Evolutionary conservation across 1,140 invertebrate species (phyloP).

Genomic region (Temnothorax nylanderi): DNA sequence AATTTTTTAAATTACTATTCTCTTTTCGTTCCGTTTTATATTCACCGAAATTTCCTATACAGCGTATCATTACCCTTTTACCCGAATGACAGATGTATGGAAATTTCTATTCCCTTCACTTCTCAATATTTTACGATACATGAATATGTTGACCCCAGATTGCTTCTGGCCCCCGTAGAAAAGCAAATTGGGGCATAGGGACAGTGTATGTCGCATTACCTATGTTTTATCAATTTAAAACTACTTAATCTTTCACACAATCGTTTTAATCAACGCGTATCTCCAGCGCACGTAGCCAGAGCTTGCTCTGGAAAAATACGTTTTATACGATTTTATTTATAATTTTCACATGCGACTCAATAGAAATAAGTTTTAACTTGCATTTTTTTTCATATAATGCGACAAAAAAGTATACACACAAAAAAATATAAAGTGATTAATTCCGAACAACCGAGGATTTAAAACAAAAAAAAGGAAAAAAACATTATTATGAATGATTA

Average conservation of each 20-base stretch:
- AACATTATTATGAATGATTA: slow-evolving; percentile 33
- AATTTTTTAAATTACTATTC: slow-evolving; percentile 74
- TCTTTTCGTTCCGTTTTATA: slow-evolving; percentile 12
- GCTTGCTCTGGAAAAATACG: slow-evolving; percentile 41
- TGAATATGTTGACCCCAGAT: slow-evolving; percentile 77
- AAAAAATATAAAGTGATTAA: slow-evolving; percentile 14
- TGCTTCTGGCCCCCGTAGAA: slow-evolving; percentile 77
- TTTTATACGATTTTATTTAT: slow-evolving; percentile 22
- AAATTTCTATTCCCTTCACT: slow-evolving; percentile 66
- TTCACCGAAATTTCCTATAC: slow-evolving; percentile 73
- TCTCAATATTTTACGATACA: slow-evolving; percentile 75
- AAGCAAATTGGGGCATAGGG: slow-evolving; percentile 77
- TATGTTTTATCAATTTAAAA: slow-evolving; percentile 65
- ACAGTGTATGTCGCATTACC: slow-evolving; percentile 78
- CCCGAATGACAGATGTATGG: slow-evolving; percentile 35
- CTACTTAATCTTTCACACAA: slow-evolving; percentile 21
- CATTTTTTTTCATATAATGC: slow-evolving; percentile 52
- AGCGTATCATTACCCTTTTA: slow-evolving; percentile 61
- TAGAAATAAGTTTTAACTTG: slow-evolving; percentile 24
- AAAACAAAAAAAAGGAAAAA: slow-evolving; percentile 35
- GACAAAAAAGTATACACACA: not conserved
- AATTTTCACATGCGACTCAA: slow-evolving; percentile 32
- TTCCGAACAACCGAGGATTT: not conserved
- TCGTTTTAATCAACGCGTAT: slow-evolving; percentile 21
- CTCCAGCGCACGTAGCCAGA: slow-evolving; percentile 13